A percentile compares a stretch with the other conserved stretches of the same genome.
Conservation (phyloP, 2,888 invertebrate genomes). For the Drosophila birchii region DNA sequence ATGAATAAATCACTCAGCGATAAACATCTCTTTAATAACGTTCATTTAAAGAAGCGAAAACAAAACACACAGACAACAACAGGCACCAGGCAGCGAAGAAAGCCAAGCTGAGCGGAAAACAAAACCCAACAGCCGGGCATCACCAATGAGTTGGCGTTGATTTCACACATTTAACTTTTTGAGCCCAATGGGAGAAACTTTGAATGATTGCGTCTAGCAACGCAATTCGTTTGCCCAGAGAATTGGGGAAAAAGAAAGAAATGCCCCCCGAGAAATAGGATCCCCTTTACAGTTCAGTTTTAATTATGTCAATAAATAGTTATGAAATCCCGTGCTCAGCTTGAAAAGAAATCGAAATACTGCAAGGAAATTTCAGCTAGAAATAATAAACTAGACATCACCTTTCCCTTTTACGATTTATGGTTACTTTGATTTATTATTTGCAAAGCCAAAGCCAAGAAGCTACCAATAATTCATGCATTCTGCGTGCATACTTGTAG, state of each 20-base stretch:
- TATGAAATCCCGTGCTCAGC: neutral
- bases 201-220: slow-evolving; percentile 69
- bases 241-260: neutral
- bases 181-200: slow-evolving; percentile 34
- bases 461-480: neutral
- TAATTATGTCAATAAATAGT: neutral
- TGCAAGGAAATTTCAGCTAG: too few relatives aligned
- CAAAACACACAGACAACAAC: slow-evolving; percentile 63
- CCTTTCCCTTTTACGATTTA: neutral
- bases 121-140: slow-evolving; percentile 41
- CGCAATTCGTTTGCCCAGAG: slow-evolving; percentile 38
- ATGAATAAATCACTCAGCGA: slow-evolving; percentile 85
- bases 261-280: slow-evolving; percentile 25
- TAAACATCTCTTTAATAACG: slow-evolving; percentile 85
- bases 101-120: slow-evolving; percentile 51
- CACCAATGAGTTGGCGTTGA: slow-evolving; percentile 61
- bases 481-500: neutral
- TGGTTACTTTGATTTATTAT: neutral
- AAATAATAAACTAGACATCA: neutral
- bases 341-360: neutral
- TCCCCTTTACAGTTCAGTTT: neutral
- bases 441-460: neutral
- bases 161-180: slow-evolving; percentile 58
- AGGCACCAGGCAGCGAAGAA: slow-evolving; percentile 35
- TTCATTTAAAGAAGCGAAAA: slow-evolving; percentile 82